These are phyloP conservation scores for Muraenolepis orangiensis DNA, from an alignment of 2,797 vertebrate species.

Conservation along the genomic window DNA sequence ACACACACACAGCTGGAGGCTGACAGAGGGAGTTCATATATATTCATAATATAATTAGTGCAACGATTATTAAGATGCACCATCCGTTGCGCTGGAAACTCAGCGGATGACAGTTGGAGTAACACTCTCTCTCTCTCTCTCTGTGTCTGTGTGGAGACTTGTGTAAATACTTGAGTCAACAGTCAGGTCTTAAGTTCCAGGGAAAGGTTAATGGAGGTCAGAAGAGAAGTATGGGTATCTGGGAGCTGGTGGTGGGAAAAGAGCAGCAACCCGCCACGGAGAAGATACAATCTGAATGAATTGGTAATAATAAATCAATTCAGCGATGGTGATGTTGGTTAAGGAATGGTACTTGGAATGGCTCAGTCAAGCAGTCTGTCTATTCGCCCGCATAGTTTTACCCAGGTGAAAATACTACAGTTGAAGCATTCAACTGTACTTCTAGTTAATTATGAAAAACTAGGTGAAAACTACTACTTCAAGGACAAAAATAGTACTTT, in stretches of 20 bases:
- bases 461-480: too few species aligned
- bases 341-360: too few species aligned
- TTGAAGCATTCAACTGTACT: too few species aligned
- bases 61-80: constrained; percentile 64
- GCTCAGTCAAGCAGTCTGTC: too few species aligned
- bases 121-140: constrained; percentile 41
- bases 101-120: constrained; percentile 51
- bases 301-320: too few species aligned
- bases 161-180: neutral
- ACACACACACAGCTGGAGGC: constrained; percentile 41
- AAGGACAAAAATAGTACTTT: too few species aligned
- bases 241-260: neutral
- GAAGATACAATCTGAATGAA: too few species aligned
- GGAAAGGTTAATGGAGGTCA: neutral
- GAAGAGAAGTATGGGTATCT: neutral
- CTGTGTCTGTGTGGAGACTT: neutral
- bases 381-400: too few species aligned
- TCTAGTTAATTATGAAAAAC: too few species aligned
- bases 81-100: constrained; percentile 48
- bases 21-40: constrained; percentile 42
- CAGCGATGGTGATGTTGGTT: too few species aligned
- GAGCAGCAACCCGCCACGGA: too few species aligned
- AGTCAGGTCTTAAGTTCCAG: neutral
- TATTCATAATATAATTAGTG: constrained; percentile 70
- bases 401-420: too few species aligned